phyloP scores from a whole-genome alignment of 2,888 invertebrate species.

The Kryphioiulus occultus region DNA sequence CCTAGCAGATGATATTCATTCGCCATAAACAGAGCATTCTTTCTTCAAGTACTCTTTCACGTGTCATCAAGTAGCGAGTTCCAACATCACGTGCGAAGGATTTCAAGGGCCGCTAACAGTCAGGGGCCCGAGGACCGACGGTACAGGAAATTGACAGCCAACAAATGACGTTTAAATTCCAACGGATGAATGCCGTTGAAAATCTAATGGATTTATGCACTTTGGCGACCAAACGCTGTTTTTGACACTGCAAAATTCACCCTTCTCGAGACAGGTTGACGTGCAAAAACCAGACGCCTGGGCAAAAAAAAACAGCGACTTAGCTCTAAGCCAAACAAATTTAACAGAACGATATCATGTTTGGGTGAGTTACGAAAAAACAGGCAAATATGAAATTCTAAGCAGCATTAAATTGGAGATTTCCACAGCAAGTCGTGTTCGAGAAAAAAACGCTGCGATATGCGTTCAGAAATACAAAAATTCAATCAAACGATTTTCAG shows the following conservation, averaged over 20 bases:
- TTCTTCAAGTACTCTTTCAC: slow-evolving; percentile 14
- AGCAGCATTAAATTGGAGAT: no score
- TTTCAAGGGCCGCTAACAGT: background rate
- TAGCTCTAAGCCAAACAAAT: no score
- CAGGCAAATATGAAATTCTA: no score
- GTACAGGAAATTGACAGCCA: background rate
- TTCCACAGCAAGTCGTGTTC: no score
- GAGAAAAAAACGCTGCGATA: no score
- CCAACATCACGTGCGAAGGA: background rate
- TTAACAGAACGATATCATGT: no score
- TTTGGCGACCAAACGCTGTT: background rate
- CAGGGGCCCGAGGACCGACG: background rate
- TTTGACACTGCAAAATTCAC: slow-evolving; percentile 12
- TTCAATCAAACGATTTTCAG: no score
- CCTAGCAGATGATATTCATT: slow-evolving; percentile 23
- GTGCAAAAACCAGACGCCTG: background rate
- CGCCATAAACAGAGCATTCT: slow-evolving; percentile 23
- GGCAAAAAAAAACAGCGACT: no score
- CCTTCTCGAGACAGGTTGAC: no score
- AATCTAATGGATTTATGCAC: slow-evolving; percentile 23
- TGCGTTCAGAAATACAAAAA: no score
- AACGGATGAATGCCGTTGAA: slow-evolving; percentile 4
- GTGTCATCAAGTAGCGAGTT: slow-evolving; percentile 23
- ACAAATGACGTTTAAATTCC: slow-evolving; percentile 23
- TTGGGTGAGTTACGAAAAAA: background rate